Evolutionary conservation across 1,140 invertebrate genomes (phyloP), one percentile per base, ranked within the genome.

Genomic region (Subanguina moxae): DNA sequence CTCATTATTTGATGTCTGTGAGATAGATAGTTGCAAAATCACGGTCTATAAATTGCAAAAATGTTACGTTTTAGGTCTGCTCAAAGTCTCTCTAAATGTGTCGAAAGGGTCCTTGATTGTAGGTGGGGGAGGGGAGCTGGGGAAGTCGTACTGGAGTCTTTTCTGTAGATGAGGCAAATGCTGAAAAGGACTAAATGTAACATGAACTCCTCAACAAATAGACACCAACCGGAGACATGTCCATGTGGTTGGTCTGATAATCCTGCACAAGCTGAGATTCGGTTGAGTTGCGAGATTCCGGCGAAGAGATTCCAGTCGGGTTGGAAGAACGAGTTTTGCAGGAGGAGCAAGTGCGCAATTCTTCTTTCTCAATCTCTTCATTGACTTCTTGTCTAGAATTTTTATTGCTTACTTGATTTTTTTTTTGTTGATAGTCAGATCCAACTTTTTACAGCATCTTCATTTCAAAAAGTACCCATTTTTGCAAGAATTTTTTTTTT

Each of bases 91-190:
- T 25, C 1, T 63, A 27, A 28, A 48, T 32, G 57, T 56, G 30
- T 43, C 30, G 27, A 45, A 45, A 8, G 30, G 30, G 38, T 19
- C 28, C 17, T 38, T 52, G 15, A 38, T 0, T 15, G 46, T 43
- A 0, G 62, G n/a, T 9, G 46, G 57, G 28, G 52, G 48, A 64
- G 62, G n/a, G 11, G 62, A 11, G 9, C 11, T 64, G 62, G 56
- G 28, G 3, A 64, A 11, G 32, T 64, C 62, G 62, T 64, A 64
- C 1, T 64, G 62, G 3, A 23, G 21, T 23, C 52, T 23, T 56
- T 56, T 56, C 52, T 56, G 52, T 9, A 23, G 52, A 5, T 28
- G 52, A 23, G 21, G 52, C 3, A 23, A 28, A 56, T 56, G 52
- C 52, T 28, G 52, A 23, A 23, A 56, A 23, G 9, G 9, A 13